Percentiles rank a stretch among this genome's conserved stretches.
Conservation (phyloP, 1,140 invertebrate species). For the Drosophila sucinea region DNA sequence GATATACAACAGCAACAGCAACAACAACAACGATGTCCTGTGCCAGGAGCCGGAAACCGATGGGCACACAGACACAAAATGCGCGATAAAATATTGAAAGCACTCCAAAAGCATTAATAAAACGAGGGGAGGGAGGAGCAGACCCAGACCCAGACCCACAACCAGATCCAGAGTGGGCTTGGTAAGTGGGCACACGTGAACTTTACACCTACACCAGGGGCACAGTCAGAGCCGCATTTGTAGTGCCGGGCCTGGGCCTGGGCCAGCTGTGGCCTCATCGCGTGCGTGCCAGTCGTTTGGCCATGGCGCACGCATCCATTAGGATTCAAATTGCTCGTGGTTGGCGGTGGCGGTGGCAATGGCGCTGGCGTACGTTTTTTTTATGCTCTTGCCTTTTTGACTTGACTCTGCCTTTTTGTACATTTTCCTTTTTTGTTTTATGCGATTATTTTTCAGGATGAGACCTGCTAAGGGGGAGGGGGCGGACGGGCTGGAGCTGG, state of each 20-base stretch:
- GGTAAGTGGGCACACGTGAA: conserved; percentile 80
- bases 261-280: conserved; percentile 62
- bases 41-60: conserved; percentile 32
- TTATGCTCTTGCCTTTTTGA: conserved; percentile 71
- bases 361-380: conserved; percentile 29
- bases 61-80: conserved; percentile 56
- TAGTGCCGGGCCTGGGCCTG: conserved; percentile 15
- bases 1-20: conserved; percentile 28
- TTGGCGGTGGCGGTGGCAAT: conserved; percentile 42
- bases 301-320: conserved; percentile 73
- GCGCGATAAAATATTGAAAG: conserved; percentile 79
- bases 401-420: conserved; percentile 35
- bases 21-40: conserved; percentile 26
- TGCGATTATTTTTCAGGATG: conserved; percentile 34
- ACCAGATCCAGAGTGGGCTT: conserved; percentile 27
- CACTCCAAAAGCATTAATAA: conserved; percentile 80
- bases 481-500: neutral
- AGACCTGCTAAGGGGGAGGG: neutral
- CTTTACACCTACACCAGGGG: conserved; percentile 68
- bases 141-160: neutral
- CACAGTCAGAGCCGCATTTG: conserved; percentile 9
- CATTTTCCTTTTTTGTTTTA: conserved; percentile 25
- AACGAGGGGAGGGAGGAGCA: conserved; percentile 35
- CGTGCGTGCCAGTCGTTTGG: conserved; percentile 73
- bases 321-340: conserved; percentile 75